A percentile compares a stretch with the other conserved stretches of the same genome.
Conservation (phyloP, 2,888 invertebrate species). For the Palloptera scutellata region DNA sequence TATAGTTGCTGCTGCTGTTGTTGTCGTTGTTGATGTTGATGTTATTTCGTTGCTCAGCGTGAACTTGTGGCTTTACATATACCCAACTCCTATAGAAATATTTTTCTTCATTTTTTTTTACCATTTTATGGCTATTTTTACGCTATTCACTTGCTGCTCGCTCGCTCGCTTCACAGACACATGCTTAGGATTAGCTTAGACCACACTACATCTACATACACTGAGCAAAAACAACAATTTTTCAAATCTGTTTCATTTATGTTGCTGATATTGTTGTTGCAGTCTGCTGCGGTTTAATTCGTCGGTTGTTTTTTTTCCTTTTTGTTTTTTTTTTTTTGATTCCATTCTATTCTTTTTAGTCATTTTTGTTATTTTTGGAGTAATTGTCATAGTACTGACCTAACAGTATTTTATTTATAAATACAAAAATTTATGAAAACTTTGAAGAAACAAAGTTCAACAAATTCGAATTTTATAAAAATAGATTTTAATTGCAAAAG, state of each 20-base stretch:
- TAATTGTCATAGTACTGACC: no score
- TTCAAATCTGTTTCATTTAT: no score
- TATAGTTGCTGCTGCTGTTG: not conserved
- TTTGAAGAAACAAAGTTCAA: no score
- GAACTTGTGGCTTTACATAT: not conserved
- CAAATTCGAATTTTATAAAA: no score
- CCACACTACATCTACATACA: no score
- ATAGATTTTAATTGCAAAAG: no score
- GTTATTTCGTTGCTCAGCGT: not conserved
- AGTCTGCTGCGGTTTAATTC: constrained; percentile 8
- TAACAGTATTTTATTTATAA: no score
- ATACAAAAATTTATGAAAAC: no score
- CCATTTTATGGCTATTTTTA: not conserved
- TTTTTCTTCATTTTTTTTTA: not conserved
- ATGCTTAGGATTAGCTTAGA: no score
- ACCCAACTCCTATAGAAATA: not conserved
- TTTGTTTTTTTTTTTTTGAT: constrained; percentile 3
- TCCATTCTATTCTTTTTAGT: not conserved
- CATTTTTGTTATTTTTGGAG: no score
- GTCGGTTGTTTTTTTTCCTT: constrained; percentile 33
- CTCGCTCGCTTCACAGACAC: not conserved
- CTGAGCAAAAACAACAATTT: no score
- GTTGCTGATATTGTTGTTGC: no score
- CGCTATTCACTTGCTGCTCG: not conserved
- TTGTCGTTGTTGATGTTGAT: not conserved